Evolutionary conservation across 2,888 invertebrate species (phyloP).

Genomic region (Alitta virens): DNA sequence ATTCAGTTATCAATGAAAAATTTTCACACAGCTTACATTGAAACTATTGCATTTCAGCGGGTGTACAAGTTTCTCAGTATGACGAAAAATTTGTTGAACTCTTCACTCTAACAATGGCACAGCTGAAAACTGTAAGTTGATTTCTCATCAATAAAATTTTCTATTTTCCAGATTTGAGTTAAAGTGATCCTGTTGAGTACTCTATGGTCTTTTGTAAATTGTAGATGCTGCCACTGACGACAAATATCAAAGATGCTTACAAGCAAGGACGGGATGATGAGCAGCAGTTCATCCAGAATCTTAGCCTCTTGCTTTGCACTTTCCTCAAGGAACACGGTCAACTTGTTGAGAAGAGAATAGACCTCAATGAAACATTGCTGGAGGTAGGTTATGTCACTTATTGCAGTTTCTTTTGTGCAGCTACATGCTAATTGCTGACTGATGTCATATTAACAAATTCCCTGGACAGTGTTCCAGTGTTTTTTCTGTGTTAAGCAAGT

Average conservation of each 20-base stretch:
- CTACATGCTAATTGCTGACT: too few relatives aligned
- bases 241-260: constrained; percentile 93
- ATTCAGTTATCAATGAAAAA: too few relatives aligned
- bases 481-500: too few relatives aligned
- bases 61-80: constrained; percentile 80
- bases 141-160: too few relatives aligned
- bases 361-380: constrained; percentile 72
- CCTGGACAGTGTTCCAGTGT: too few relatives aligned
- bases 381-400: constrained; percentile 53
- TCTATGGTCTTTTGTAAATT: too few relatives aligned
- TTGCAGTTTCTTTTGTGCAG: too few relatives aligned
- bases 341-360: constrained; percentile 64
- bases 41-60: constrained; percentile 62
- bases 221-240: constrained; percentile 81
- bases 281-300: constrained; percentile 97
- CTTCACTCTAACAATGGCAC: constrained; percentile 88
- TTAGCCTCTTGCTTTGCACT: constrained; percentile 94
- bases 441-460: too few relatives aligned
- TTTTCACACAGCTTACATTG: too few relatives aligned
- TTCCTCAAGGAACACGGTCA: constrained; percentile 93
- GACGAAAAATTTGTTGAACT: constrained; percentile 88
- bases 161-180: too few relatives aligned
- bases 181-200: too few relatives aligned
- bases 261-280: constrained; percentile 91
- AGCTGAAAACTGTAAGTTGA: constrained; percentile 69